A percentile compares a stretch with the other conserved stretches of the same genome.
Conservation (phyloP, 2,888 invertebrate genomes). For the Chaetogeoica ovagalla region DNA sequence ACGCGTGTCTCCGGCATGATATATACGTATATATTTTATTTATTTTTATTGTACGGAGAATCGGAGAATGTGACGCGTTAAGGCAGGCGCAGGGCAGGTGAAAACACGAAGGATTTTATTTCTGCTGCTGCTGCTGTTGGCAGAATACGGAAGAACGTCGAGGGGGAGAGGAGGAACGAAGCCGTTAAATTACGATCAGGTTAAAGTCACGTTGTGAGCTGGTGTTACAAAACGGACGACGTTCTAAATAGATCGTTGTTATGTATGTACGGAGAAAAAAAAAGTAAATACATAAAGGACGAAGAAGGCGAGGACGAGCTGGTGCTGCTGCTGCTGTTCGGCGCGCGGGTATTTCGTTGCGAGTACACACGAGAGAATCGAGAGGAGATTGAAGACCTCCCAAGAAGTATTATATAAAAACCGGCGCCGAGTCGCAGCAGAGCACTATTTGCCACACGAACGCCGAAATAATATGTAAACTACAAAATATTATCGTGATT, state of each 20-base stretch:
- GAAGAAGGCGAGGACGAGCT: slow-evolving; percentile 29
- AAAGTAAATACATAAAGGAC: not conserved
- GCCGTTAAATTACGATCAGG: slow-evolving; percentile 42
- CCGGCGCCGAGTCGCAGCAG: slow-evolving; percentile 49
- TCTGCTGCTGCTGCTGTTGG: not conserved
- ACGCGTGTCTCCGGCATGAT: not conserved
- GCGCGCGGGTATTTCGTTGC: slow-evolving; percentile 12
- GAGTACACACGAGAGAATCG: not conserved
- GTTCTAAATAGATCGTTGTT: no score
- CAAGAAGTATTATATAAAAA: slow-evolving; percentile 5
- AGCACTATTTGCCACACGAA: slow-evolving; percentile 43
- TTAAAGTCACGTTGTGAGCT: slow-evolving; percentile 36
- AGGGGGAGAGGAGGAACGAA: not conserved
- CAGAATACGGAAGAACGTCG: not conserved
- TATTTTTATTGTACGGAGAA: no score
- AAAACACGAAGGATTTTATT: slow-evolving; percentile 19
- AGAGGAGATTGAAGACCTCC: slow-evolving; percentile 43
- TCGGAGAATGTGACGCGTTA: slow-evolving; percentile 38
- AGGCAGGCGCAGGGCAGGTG: slow-evolving; percentile 10
- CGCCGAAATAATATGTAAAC: slow-evolving; percentile 30
- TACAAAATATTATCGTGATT: slow-evolving; percentile 43
- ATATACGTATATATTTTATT: no score
- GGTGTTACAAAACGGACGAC: slow-evolving; percentile 12
- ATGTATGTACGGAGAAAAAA: no score
- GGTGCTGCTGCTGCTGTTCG: slow-evolving; percentile 25